These are phyloP conservation scores for Tachyglossus aculeatus DNA, from an alignment of 2,797 vertebrate genomes.

Conservation along the genomic window DNA sequence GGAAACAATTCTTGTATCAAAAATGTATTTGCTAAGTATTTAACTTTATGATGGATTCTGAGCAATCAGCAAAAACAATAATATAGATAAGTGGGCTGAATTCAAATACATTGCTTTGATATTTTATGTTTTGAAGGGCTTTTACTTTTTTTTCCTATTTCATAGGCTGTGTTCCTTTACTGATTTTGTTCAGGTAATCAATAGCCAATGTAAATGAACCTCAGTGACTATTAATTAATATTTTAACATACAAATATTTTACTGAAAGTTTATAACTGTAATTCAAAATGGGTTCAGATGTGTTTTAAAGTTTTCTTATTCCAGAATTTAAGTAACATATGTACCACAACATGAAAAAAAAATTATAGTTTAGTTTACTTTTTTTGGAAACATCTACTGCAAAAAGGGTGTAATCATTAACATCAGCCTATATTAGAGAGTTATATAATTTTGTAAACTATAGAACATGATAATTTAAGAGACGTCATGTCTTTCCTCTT, in stretches of 20 bases:
- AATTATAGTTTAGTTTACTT: too few relatives aligned
- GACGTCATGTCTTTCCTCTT: not conserved
- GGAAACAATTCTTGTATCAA: too few relatives aligned
- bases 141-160: too few relatives aligned
- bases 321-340: too few relatives aligned
- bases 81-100: not conserved
- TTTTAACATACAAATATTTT: too few relatives aligned
- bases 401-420: not conserved
- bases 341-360: too few relatives aligned
- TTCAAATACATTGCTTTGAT: not conserved
- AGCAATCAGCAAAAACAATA: not conserved
- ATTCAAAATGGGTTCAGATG: not conserved
- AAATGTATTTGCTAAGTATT: not conserved
- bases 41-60: not conserved
- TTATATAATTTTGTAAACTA: not conserved
- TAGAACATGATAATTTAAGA: not conserved
- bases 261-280: constrained; percentile 23
- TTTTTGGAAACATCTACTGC: too few relatives aligned
- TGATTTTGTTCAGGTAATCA: not conserved
- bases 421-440: not conserved
- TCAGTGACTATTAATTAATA: constrained; percentile 26
- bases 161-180: too few relatives aligned
- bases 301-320: too few relatives aligned
- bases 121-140: not conserved
- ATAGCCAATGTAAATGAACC: not conserved